These are phyloP conservation scores for Colossoma macropomum DNA, from an alignment of 2,113 vertebrate species.

Conservation along the genomic window DNA sequence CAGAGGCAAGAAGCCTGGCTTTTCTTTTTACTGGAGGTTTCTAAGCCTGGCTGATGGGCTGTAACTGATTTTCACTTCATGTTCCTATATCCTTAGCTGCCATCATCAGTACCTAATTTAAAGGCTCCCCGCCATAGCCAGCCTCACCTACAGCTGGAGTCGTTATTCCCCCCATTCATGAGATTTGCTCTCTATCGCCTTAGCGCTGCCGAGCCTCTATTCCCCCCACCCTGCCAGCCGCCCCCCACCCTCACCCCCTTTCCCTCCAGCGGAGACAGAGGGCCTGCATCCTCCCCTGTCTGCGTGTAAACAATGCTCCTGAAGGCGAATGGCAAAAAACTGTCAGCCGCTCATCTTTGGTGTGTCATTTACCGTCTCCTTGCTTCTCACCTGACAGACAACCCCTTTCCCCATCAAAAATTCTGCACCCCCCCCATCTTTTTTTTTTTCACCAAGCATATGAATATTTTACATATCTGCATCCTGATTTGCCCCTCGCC, in stretches of 20 bases:
- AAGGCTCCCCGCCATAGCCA: neutral
- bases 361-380: constrained; percentile 96
- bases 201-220: constrained; percentile 5
- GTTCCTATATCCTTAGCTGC: neutral
- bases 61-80: neutral
- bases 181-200: neutral
- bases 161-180: constrained; percentile 26
- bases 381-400: constrained; percentile 76
- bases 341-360: constrained; percentile 99
- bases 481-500: constrained; percentile 70
- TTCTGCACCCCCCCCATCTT: constrained; percentile 60
- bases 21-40: neutral
- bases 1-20: neutral
- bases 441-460: constrained; percentile 84
- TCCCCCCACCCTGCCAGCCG: neutral
- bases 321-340: constrained; percentile 89
- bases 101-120: constrained; percentile 14
- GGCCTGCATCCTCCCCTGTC: constrained; percentile 85
- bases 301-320: constrained; percentile 94
- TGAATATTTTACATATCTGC: constrained; percentile 99
- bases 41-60: neutral
- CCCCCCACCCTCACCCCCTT: neutral
- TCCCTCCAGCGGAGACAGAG: constrained; percentile 57
- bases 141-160: neutral
- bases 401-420: constrained; percentile 66